A percentile compares a stretch with the other conserved stretches of the same genome.
phyloP scores from a whole-genome alignment of 2,888 invertebrate species.

The Trachelus iudaicus region DNA sequence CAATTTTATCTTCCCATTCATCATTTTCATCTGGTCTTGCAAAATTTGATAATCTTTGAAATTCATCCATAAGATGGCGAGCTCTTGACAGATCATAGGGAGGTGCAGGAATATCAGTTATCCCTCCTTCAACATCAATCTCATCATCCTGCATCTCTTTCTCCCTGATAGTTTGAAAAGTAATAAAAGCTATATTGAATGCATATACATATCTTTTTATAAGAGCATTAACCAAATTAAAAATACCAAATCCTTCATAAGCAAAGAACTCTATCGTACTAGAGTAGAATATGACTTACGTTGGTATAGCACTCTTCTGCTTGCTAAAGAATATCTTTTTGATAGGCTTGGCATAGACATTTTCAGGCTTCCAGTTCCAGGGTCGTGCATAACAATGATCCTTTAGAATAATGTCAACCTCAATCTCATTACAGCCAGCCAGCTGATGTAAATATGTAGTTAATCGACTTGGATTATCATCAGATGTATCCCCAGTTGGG shows the following conservation, averaged over 20 bases:
- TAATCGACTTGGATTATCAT: slow-evolving; percentile 68
- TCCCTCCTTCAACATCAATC: slow-evolving; percentile 65
- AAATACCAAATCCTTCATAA: not conserved
- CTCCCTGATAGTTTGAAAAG: slow-evolving; percentile 30
- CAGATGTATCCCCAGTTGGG: slow-evolving; percentile 65
- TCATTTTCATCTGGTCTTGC: slow-evolving; percentile 70
- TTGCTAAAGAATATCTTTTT: slow-evolving; percentile 68
- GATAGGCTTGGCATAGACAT: slow-evolving; percentile 71
- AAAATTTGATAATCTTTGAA: slow-evolving; percentile 73
- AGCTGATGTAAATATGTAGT: slow-evolving; percentile 55
- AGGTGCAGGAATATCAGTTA: slow-evolving; percentile 63
- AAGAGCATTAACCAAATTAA: not conserved
- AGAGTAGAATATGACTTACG: not conserved
- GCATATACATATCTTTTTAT: slow-evolving; percentile 17
- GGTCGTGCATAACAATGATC: slow-evolving; percentile 82
- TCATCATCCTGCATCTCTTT: slow-evolving; percentile 45
- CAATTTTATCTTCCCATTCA: slow-evolving; percentile 78
- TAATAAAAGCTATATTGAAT: slow-evolving; percentile 49
- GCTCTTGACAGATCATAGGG: slow-evolving; percentile 73
- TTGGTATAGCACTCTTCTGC: slow-evolving; percentile 3
- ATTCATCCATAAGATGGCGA: slow-evolving; percentile 77
- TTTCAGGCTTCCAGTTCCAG: slow-evolving; percentile 75
- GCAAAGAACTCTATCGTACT: not conserved
- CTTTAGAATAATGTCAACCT: slow-evolving; percentile 67
- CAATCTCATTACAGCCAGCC: slow-evolving; percentile 58